phyloP scores from a whole-genome alignment of 1,140 invertebrate species.

The Halictus rubicundus region DNA sequence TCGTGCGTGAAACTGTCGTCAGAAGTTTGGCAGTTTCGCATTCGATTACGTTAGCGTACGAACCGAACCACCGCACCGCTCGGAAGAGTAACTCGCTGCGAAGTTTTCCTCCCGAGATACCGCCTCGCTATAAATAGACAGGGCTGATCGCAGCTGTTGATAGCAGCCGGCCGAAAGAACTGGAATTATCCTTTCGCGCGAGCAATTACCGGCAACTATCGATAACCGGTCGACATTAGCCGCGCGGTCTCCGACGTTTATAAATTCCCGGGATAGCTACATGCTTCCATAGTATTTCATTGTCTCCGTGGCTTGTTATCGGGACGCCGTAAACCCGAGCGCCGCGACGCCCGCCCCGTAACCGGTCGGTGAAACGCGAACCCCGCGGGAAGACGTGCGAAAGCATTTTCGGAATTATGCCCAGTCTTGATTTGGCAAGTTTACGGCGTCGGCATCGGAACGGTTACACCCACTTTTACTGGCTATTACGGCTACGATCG shows the following conservation, averaged over 20 bases:
- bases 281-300: slow-evolving; percentile 13
- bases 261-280: slow-evolving; percentile 1
- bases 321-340: neutral
- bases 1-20: slow-evolving; percentile 24
- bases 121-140: neutral
- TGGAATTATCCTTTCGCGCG: slow-evolving; percentile 1
- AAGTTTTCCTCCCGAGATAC: neutral
- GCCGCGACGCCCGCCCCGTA: neutral
- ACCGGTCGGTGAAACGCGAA: neutral
- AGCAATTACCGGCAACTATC: slow-evolving; percentile 15
- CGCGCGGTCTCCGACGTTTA: neutral
- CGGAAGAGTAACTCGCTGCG: neutral
- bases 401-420: slow-evolving; percentile 1
- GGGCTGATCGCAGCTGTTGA: neutral
- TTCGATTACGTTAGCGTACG: slow-evolving; percentile 7
- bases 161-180: neutral
- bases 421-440: neutral
- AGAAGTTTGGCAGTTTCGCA: slow-evolving; percentile 28
- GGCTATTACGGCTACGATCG: neutral
- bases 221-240: slow-evolving; percentile 7
- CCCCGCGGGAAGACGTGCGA: neutral
- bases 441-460: neutral
- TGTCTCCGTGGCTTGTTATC: slow-evolving; percentile 7
- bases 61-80: neutral
- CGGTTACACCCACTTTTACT: neutral